Evolutionary conservation across 2,888 invertebrate genomes (phyloP).

Genomic region (Caenorhabditis japonica): DNA sequence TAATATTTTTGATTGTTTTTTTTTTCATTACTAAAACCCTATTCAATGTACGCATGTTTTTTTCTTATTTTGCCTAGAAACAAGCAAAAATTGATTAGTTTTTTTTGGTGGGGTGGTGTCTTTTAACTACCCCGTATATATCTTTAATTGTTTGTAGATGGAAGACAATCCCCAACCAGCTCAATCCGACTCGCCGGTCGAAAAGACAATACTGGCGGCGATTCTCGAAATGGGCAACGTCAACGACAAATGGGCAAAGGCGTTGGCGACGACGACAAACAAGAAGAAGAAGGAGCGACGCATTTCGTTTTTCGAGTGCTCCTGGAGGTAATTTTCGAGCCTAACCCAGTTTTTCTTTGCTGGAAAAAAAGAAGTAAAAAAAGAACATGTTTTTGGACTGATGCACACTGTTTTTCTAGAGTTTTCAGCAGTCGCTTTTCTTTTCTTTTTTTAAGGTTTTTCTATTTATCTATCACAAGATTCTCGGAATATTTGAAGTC

Average conservation of each 20-base stretch:
- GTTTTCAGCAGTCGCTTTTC: too few species aligned
- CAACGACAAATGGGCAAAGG: slow-evolving; percentile 52
- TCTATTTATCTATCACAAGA: too few species aligned
- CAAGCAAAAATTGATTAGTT: too few species aligned
- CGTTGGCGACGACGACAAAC: background rate
- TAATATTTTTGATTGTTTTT: too few species aligned
- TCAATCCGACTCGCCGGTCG: slow-evolving; percentile 23
- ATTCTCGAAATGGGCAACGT: slow-evolving; percentile 53
- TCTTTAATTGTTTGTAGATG: slow-evolving; percentile 13
- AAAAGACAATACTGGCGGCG: slow-evolving; percentile 50
- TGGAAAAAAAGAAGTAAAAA: background rate
- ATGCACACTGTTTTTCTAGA: too few species aligned
- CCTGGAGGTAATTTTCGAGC: slow-evolving; percentile 55
- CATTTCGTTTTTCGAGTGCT: slow-evolving; percentile 51
- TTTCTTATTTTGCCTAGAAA: slow-evolving; percentile 1
- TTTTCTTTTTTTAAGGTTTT: too few species aligned
- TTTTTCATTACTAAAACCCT: too few species aligned
- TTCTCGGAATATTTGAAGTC: too few species aligned
- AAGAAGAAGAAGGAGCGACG: slow-evolving; percentile 12
- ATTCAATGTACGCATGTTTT: too few species aligned
- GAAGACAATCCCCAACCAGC: slow-evolving; percentile 13
- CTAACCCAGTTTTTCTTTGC: background rate
- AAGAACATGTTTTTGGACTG: background rate
- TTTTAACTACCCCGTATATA: background rate
- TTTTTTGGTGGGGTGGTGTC: too few species aligned